Evolutionary conservation across 2,113 vertebrate species (phyloP).

Genomic region (Chiloscyllium plagiosum): DNA sequence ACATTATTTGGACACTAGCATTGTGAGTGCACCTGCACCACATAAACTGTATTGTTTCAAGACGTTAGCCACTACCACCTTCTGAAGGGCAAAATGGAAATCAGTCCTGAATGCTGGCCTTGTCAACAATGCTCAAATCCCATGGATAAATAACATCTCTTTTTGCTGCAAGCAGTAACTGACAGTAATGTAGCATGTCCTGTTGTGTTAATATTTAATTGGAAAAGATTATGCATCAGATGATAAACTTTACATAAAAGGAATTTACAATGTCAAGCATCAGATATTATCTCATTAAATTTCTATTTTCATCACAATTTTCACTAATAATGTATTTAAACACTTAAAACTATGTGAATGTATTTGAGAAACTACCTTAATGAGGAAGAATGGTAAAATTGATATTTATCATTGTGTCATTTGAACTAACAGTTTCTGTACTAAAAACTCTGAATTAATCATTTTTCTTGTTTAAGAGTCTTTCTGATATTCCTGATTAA

Average conservation of each 20-base stretch:
- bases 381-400: not conserved
- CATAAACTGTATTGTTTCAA: not conserved
- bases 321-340: not conserved
- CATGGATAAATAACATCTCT: not conserved
- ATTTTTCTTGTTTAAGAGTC: not conserved
- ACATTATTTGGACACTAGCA: not conserved
- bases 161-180: not conserved
- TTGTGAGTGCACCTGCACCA: not conserved
- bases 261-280: slow-evolving; percentile 7
- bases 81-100: not conserved
- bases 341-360: slow-evolving; percentile 1
- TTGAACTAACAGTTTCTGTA: not conserved
- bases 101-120: not conserved
- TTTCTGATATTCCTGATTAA: slow-evolving; percentile 9
- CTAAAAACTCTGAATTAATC: slow-evolving; percentile 9
- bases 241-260: not conserved
- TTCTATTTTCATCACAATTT: not conserved
- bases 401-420: slow-evolving; percentile 5
- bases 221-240: slow-evolving; percentile 20
- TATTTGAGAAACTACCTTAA: not conserved
- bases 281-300: slow-evolving; percentile 13
- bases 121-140: not conserved
- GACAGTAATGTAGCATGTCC: not conserved
- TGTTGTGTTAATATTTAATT: slow-evolving; percentile 25
- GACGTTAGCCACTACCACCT: not conserved